Conservation (phyloP, 2,113 vertebrate genomes). For the Colaptes auratus region DNA sequence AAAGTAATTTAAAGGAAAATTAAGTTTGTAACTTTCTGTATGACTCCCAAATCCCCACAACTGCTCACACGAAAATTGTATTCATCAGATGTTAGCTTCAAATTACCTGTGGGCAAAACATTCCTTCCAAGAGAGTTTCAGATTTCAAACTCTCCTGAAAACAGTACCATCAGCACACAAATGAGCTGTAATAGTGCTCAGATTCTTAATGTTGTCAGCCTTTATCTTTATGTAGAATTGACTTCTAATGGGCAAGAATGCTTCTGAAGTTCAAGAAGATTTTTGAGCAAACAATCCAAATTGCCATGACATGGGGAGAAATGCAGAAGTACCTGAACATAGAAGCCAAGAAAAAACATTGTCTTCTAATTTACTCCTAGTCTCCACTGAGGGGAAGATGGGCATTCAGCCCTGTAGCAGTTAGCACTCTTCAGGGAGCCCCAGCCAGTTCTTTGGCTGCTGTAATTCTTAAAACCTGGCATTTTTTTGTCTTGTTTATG, state of each 20-base stretch:
- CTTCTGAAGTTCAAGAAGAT: neutral
- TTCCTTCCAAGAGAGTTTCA: neutral
- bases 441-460: neutral
- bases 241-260: neutral
- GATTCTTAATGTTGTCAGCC: neutral
- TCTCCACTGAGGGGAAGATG: neutral
- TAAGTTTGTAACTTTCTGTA: neutral
- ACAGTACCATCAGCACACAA: neutral
- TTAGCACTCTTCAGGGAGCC: neutral
- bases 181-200: neutral
- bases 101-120: neutral
- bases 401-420: neutral
- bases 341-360: neutral
- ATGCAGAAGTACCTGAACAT: neutral
- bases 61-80: neutral
- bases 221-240: neutral
- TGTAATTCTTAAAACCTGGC: neutral
- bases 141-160: neutral
- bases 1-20: conserved; percentile 2
- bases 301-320: neutral
- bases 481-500: neutral
- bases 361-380: neutral
- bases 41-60: neutral
- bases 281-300: neutral
- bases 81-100: neutral